Evolutionary conservation across 2,797 vertebrate species (phyloP).

Genomic region (Iguana delicatissima): DNA sequence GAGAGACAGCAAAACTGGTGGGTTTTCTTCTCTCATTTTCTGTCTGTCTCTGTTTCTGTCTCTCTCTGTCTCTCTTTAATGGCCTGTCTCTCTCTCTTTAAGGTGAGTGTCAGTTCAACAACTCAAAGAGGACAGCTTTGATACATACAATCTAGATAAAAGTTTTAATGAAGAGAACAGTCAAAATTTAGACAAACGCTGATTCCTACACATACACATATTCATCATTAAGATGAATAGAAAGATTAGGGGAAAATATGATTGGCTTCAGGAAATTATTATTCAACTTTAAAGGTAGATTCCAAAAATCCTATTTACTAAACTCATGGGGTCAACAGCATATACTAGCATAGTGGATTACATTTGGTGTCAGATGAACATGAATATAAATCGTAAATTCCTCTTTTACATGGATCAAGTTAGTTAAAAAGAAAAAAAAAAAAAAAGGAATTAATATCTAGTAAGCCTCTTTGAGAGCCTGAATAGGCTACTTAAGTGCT

Average conservation of each 20-base stretch:
- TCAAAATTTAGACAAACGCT: neutral
- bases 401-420: neutral
- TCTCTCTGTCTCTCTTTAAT: no score
- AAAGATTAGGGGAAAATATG: neutral
- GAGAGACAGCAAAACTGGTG: no score
- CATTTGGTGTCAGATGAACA: neutral
- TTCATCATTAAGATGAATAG: neutral
- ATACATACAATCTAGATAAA: no score
- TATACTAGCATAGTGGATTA: neutral
- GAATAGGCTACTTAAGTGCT: neutral
- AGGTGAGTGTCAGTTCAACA: neutral
- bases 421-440: neutral
- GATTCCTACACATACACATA: neutral
- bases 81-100: no score
- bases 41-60: no score
- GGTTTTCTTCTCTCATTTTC: no score
- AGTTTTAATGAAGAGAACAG: neutral
- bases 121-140: neutral
- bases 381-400: neutral
- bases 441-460: neutral
- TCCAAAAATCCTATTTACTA: slow-evolving; percentile 21
- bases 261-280: neutral
- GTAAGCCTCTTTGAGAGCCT: neutral
- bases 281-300: slow-evolving; percentile 6
- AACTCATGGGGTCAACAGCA: neutral